A percentile compares a stretch with the other conserved stretches of the same genome.
phyloP scores from a whole-genome alignment of 2,797 vertebrate species.

The Sebastes umbrosus region DNA sequence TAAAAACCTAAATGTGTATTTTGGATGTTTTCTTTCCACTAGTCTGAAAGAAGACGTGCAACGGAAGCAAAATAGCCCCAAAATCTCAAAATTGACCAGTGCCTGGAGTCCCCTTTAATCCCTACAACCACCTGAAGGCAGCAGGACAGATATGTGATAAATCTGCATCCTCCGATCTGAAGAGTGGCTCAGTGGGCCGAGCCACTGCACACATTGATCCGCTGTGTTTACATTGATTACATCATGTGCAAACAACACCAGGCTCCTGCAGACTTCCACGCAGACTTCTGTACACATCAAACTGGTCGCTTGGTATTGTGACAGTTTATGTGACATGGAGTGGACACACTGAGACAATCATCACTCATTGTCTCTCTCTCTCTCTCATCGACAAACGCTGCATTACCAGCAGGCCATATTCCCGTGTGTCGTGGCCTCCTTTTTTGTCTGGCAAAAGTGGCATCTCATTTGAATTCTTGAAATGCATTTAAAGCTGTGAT shows the following conservation, averaged over 20 bases:
- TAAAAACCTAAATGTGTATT: not conserved
- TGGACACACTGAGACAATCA: not conserved
- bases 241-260: conserved; percentile 22
- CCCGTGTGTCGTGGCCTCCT: conserved; percentile 16
- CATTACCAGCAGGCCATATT: conserved; percentile 4
- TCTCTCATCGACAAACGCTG: not conserved
- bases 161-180: conserved; percentile 15
- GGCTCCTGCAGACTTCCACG: conserved; percentile 8
- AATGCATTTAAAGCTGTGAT: conserved; percentile 19
- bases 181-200: conserved; percentile 5
- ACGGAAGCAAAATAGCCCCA: not conserved
- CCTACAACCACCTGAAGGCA: not conserved
- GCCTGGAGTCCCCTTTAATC: not conserved
- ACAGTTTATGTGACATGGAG: not conserved
- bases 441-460: conserved; percentile 25
- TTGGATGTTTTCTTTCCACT: not conserved
- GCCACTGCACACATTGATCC: conserved; percentile 7
- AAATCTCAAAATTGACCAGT: not conserved
- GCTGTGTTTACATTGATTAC: conserved; percentile 39
- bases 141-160: conserved; percentile 12
- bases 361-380: not conserved
- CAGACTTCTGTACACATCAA: conserved; percentile 5
- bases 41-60: not conserved
- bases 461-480: conserved; percentile 18
- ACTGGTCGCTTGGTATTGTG: not conserved